Percentiles rank a stretch among this genome's conserved stretches.
Conservation (phyloP, 2,888 invertebrate genomes). For the Drosophila melanosoma region DNA sequence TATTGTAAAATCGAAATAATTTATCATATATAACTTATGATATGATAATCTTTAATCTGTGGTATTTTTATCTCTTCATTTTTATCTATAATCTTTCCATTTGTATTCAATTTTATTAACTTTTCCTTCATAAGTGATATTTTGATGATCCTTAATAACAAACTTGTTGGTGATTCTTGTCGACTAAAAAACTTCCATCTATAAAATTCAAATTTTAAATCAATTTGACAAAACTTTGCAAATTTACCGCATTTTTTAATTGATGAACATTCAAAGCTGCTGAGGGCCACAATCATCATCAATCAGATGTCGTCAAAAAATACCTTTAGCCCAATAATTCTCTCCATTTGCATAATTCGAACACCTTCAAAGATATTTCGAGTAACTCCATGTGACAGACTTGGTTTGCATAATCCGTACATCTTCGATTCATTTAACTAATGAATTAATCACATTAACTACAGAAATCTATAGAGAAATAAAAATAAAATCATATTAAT, state of each 20-base stretch:
- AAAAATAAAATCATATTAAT: not conserved
- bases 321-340: not conserved
- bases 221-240: not conserved
- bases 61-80: not conserved
- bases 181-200: not conserved
- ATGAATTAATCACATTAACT: constrained; percentile 63
- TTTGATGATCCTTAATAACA: not conserved
- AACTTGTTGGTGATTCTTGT: not conserved
- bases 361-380: constrained; percentile 5
- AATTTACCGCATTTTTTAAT: not conserved
- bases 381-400: not conserved
- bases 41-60: too few relatives aligned
- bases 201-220: not conserved
- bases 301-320: not conserved
- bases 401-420: constrained; percentile 38
- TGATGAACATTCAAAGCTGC: not conserved
- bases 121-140: not conserved
- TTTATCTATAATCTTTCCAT: not conserved
- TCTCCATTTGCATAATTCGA: constrained; percentile 9
- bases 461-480: constrained; percentile 23
- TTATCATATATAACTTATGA: too few relatives aligned
- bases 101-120: not conserved
- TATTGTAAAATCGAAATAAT: too few relatives aligned
- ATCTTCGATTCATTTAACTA: constrained; percentile 34
- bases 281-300: not conserved